These are phyloP conservation scores for Plagodis pulveraria DNA, from an alignment of 2,888 invertebrate species.

Conservation along the genomic window DNA sequence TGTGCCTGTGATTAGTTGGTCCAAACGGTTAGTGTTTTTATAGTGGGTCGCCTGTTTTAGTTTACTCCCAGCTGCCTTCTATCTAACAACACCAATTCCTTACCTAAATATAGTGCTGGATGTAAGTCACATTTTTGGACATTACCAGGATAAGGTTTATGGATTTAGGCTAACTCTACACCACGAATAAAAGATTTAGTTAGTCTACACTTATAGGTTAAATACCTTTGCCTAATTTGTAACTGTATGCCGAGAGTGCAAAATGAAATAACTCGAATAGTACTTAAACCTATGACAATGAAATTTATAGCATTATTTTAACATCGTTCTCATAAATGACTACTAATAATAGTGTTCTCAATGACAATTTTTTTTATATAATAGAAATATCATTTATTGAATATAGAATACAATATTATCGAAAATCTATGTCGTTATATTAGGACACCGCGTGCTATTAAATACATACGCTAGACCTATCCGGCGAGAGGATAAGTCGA, in stretches of 20 bases:
- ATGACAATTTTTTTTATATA: slow-evolving; percentile 78
- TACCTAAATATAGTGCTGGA: slow-evolving; percentile 58
- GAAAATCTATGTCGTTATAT: slow-evolving; percentile 81
- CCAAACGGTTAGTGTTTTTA: slow-evolving; percentile 25
- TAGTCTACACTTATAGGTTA: slow-evolving; percentile 72
- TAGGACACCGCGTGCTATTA: slow-evolving; percentile 79
- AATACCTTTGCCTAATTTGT: slow-evolving; percentile 74
- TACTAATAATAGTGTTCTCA: slow-evolving; percentile 80
- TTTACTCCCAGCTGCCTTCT: slow-evolving; percentile 51
- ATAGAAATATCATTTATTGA: slow-evolving; percentile 83
- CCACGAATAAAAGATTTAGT: slow-evolving; percentile 75
- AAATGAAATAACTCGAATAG: slow-evolving; percentile 78
- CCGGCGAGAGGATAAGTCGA: slow-evolving; percentile 72
- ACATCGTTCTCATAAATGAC: slow-evolving; percentile 77
- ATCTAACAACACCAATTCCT: slow-evolving; percentile 40
- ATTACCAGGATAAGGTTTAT: slow-evolving; percentile 62
- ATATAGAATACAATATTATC: slow-evolving; percentile 84
- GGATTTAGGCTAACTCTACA: slow-evolving; percentile 75
- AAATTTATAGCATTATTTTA: slow-evolving; percentile 78
- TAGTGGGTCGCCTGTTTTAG: slow-evolving; percentile 27
- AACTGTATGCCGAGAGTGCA: slow-evolving; percentile 80
- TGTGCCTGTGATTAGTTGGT: slow-evolving; percentile 26
- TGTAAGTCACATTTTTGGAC: slow-evolving; percentile 42
- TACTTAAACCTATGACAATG: slow-evolving; percentile 83
- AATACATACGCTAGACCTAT: slow-evolving; percentile 66